Evolutionary conservation across 2,888 invertebrate species (phyloP).

Genomic region (Noctua janthina): DNA sequence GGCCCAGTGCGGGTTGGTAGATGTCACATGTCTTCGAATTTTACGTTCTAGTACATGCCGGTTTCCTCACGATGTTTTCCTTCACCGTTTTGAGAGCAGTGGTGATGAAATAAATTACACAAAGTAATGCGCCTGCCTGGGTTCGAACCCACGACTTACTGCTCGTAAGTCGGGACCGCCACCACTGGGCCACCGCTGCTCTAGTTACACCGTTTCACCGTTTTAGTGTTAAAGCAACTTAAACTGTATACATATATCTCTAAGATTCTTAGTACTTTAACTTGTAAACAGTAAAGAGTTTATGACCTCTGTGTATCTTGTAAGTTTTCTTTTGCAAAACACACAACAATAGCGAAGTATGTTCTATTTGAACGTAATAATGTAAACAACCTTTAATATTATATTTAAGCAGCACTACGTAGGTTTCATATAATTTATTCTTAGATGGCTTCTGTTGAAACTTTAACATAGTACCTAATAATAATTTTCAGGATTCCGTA

Average conservation of each 20-base stretch:
- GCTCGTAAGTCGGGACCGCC: too few species aligned
- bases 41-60: too few species aligned
- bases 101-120: too few species aligned
- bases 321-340: slow-evolving; percentile 8
- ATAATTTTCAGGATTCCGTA: too few species aligned
- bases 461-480: neutral
- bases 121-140: too few species aligned
- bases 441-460: neutral
- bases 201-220: too few species aligned
- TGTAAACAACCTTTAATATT: neutral
- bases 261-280: neutral
- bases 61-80: too few species aligned
- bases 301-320: neutral
- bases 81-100: too few species aligned
- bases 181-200: too few species aligned
- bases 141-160: too few species aligned
- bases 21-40: too few species aligned
- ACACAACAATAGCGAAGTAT: neutral
- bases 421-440: neutral
- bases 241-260: neutral
- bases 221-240: slow-evolving; percentile 8
- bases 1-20: too few species aligned
- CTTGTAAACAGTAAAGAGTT: neutral
- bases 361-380: neutral
- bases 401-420: neutral